phyloP scores from a whole-genome alignment of 2,113 vertebrate species.

The Pteronura brasiliensis region DNA sequence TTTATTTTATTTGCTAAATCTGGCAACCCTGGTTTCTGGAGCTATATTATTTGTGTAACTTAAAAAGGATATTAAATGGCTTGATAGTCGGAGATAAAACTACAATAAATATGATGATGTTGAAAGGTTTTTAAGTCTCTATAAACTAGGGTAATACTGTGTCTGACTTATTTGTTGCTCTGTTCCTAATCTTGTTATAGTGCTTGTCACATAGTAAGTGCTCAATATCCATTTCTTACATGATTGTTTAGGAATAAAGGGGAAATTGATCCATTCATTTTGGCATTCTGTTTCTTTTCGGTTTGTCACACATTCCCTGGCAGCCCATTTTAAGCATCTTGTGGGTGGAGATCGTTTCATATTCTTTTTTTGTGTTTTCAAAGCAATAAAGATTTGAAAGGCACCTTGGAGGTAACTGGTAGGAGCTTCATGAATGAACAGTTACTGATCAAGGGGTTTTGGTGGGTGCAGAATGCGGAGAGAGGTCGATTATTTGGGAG shows the following conservation, averaged over 20 bases:
- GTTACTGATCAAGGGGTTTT: not conserved
- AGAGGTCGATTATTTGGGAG: not conserved
- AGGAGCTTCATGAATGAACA: not conserved
- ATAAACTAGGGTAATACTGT: not conserved
- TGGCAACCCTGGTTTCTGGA: not conserved
- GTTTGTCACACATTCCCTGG: not conserved
- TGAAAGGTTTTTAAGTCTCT: not conserved
- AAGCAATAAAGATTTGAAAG: conserved; percentile 26
- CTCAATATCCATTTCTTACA: not conserved
- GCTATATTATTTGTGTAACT: not conserved
- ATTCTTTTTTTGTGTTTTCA: conserved; percentile 8
- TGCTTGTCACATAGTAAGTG: not conserved
- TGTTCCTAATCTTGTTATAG: not conserved
- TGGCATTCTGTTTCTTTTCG: not conserved
- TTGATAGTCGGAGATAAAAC: not conserved
- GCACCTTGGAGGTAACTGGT: not conserved
- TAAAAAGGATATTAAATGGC: not conserved
- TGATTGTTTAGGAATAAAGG: not conserved
- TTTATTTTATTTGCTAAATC: not conserved
- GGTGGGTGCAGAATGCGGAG: not conserved
- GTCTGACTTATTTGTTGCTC: not conserved
- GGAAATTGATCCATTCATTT: not conserved
- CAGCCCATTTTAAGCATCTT: not conserved
- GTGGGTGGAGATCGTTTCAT: not conserved
- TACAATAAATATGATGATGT: not conserved